These are phyloP conservation scores for Chrysolina haemoptera DNA, from an alignment of 2,888 invertebrate species.

Conservation along the genomic window DNA sequence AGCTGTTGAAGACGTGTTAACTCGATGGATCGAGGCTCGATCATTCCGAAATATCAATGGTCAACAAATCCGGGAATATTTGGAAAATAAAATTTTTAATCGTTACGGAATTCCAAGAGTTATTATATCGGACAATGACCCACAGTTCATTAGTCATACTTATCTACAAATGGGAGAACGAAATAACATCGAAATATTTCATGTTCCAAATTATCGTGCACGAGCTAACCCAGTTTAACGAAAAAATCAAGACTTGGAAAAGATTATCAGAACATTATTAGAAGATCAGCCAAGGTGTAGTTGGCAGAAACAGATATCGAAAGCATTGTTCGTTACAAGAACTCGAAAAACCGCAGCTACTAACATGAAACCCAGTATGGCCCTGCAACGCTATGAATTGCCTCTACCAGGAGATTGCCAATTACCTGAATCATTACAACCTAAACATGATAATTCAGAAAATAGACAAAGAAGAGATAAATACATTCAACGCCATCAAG, in stretches of 20 bases:
- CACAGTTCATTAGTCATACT: slow-evolving; percentile 4
- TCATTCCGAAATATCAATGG: neutral
- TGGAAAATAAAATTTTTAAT: slow-evolving; percentile 1
- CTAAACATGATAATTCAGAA: too few relatives aligned
- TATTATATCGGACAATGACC: slow-evolving; percentile 25
- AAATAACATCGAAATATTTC: neutral
- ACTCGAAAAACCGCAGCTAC: neutral
- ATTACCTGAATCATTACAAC: too few relatives aligned
- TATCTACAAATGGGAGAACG: neutral
- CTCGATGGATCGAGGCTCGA: slow-evolving; percentile 28
- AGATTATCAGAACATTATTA: neutral
- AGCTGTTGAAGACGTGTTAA: slow-evolving; percentile 33
- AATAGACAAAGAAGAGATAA: too few relatives aligned
- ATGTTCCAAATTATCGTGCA: neutral
- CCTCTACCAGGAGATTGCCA: too few relatives aligned
- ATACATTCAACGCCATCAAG: too few relatives aligned
- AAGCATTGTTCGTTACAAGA: neutral
- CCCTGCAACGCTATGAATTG: neutral
- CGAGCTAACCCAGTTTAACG: neutral
- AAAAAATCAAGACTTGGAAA: neutral
- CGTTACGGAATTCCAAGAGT: slow-evolving; percentile 9
- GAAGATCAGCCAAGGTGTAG: neutral
- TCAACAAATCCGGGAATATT: neutral
- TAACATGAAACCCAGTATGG: neutral
- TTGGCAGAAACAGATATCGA: neutral